Evolutionary conservation across 2,113 vertebrate species (phyloP).

Genomic region (Hypocryptadius cinnamomeus): DNA sequence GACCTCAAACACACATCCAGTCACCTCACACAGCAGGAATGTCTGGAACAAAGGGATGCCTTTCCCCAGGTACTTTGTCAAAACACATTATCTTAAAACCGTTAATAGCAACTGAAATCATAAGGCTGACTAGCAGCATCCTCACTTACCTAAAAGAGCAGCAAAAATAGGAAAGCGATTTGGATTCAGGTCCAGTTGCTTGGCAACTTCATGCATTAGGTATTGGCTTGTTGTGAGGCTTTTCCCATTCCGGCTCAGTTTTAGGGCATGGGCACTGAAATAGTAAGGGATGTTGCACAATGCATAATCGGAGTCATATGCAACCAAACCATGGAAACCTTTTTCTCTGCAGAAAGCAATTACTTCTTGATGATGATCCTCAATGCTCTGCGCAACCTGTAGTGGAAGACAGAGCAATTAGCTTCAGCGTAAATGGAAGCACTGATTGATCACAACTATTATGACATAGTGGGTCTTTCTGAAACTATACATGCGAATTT

Average conservation of each 20-base stretch:
- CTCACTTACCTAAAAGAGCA: slow-evolving; percentile 87
- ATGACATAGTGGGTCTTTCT: not conserved
- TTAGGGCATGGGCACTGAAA: slow-evolving; percentile 93
- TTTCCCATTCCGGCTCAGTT: slow-evolving; percentile 94
- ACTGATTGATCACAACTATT: not conserved
- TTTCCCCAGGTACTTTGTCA: not conserved
- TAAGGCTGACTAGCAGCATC: not conserved
- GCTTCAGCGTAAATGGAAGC: not conserved
- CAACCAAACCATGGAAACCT: slow-evolving; percentile 91
- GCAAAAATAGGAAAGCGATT: slow-evolving; percentile 92
- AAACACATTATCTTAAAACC: not conserved
- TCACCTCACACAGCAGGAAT: not conserved
- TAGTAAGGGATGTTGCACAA: slow-evolving; percentile 94
- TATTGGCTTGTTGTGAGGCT: slow-evolving; percentile 96
- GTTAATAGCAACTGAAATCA: not conserved
- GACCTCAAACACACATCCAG: not conserved
- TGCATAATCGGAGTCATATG: slow-evolving; percentile 94
- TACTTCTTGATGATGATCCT: slow-evolving; percentile 97
- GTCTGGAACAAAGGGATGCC: not conserved
- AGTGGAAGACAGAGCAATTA: slow-evolving; percentile 46
- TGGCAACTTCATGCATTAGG: slow-evolving; percentile 95
- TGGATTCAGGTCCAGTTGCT: slow-evolving; percentile 92
- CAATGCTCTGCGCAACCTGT: slow-evolving; percentile 91
- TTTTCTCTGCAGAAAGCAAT: slow-evolving; percentile 90
- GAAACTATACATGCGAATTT: not conserved